Base-by-base conservation (phyloP, 2,888 invertebrate species). In the Macrosoma leucophasiata region DNA sequence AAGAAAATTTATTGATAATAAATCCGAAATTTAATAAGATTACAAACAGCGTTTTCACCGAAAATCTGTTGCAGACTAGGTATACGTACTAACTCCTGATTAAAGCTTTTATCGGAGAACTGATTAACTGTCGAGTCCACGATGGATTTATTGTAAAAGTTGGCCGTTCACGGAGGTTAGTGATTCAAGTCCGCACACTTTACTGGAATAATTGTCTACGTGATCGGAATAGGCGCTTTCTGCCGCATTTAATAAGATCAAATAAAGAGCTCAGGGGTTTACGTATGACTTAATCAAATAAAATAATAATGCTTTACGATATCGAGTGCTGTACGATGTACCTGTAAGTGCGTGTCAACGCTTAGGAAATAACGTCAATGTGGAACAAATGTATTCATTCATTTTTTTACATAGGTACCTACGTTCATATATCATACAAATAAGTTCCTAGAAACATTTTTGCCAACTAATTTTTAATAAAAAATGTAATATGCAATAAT, bases 141-240 rank as follows among this genome's bases (percentile, higher is more conserved):
- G 78, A 81, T 76, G 78, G 79, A 81, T 82, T 84, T 82, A 84
- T 84, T 82, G 81, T 82, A 77, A 84, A 84, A 84, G 82, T 84
- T 82, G 66, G 74, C 65, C 77, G 75, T 79, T 77, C 78, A 59
- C 62, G 68, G 75, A 77, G 78, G 77, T 76, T 78, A 81, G 81
- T 79, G 79, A 81, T 81, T 81, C 78, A 75, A 76, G 75, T 72
- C 75, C 70, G 77, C 79, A 73, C 81, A 76, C 82, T 81, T 77
- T 73, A 77, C 72, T 73, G 75, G 79, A 77, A 84, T 82, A 82
- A 84, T 84, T 84, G 82, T 81, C 78, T 81, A 84, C 82, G 82
- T 84, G 82, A 74, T 76, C 71, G 70, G 81, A 82, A 82, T 82
- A 36, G 62, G 60, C 57, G 67, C 65, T 67, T 71, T 64, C 61